A percentile compares a stretch with the other conserved stretches of the same genome.
phyloP scores from a whole-genome alignment of 2,113 vertebrate genomes.

The Microcebus jonahi region DNA sequence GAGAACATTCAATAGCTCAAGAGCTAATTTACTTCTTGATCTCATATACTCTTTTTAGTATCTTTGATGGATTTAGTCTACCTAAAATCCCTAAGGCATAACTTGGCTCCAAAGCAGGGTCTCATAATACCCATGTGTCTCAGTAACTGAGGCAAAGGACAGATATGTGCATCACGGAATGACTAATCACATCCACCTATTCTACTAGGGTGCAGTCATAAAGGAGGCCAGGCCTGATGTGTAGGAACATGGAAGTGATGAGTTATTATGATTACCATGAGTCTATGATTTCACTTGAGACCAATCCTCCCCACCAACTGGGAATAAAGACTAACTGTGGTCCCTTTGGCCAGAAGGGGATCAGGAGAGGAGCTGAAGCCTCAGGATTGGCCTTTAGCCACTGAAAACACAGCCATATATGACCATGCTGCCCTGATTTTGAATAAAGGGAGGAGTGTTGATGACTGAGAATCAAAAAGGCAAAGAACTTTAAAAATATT shows the following conservation, averaged over 20 bases:
- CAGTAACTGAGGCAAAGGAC: conserved; percentile 47
- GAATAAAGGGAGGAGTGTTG: neutral
- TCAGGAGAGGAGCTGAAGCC: neutral
- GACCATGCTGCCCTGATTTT: conserved; percentile 10
- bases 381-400: neutral
- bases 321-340: conserved; percentile 30
- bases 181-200: conserved; percentile 56
- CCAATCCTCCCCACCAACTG: neutral
- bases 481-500: conserved; percentile 9
- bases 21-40: conserved; percentile 47
- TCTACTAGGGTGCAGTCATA: neutral
- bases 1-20: conserved; percentile 24
- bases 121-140: conserved; percentile 49
- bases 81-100: conserved; percentile 57
- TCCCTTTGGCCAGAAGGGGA: neutral
- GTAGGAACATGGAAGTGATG: conserved; percentile 14
- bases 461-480: conserved; percentile 18
- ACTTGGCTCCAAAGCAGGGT: conserved; percentile 38
- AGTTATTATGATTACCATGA: conserved; percentile 21
- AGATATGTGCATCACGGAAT: conserved; percentile 21
- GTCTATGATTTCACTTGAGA: conserved; percentile 32
- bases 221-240: neutral
- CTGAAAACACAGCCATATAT: conserved; percentile 18
- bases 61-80: conserved; percentile 51
- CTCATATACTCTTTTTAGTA: conserved; percentile 47